Evolutionary conservation across 2,888 invertebrate species (phyloP).

Genomic region (Diadromus collaris): DNA sequence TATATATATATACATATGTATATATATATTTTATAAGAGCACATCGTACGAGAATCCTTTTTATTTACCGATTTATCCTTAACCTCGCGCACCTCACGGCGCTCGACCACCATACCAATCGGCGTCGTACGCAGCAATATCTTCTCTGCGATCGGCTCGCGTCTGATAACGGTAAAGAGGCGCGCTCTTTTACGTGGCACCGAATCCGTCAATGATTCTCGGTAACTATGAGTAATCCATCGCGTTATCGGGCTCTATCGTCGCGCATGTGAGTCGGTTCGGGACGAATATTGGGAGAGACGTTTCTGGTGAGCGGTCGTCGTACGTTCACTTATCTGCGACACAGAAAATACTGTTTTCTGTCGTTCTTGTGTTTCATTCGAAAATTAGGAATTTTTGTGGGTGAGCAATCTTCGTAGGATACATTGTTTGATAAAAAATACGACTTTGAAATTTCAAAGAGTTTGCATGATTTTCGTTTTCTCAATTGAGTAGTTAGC

Average conservation of each 20-base stretch:
- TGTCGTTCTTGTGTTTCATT: neutral
- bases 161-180: conserved; percentile 48
- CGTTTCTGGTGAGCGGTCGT: neutral
- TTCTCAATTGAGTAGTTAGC: neutral
- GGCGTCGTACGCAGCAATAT: neutral
- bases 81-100: conserved; percentile 20
- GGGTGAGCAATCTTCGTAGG: neutral
- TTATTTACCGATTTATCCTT: conserved; percentile 13
- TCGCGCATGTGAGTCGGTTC: conserved; percentile 20
- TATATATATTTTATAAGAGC: neutral
- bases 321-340: neutral
- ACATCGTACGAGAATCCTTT: conserved; percentile 12
- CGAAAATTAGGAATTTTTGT: neutral
- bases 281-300: conserved; percentile 13
- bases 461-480: neutral
- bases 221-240: conserved; percentile 33
- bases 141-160: neutral
- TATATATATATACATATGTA: no score
- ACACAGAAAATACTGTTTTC: neutral
- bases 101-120: conserved; percentile 11
- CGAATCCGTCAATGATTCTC: conserved; percentile 3
- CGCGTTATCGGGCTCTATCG: conserved; percentile 12
- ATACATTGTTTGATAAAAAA: neutral
- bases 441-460: neutral
- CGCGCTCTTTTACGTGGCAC: neutral